Conservation (phyloP, 1,140 invertebrate species). For the Zaprionus ornatus region DNA sequence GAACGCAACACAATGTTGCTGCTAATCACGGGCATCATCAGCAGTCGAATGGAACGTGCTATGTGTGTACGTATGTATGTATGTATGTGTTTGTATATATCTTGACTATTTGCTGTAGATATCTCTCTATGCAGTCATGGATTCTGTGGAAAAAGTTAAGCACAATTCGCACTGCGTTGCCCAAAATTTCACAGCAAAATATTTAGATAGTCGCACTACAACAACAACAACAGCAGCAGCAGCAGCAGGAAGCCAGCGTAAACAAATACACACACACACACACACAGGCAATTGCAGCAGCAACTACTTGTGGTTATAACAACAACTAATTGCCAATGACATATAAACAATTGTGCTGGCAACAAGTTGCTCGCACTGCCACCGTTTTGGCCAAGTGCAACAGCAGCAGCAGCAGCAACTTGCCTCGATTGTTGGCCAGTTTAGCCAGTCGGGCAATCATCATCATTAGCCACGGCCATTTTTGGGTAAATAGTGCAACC, state of each 20-base stretch:
- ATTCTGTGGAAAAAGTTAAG: conserved; percentile 14
- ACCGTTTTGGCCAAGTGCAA: conserved; percentile 57
- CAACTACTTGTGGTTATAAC: conserved; percentile 40
- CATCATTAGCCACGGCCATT: conserved; percentile 80
- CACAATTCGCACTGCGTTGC: not conserved
- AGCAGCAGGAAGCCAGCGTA: conserved; percentile 28
- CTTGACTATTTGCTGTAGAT: not conserved
- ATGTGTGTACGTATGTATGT: not conserved
- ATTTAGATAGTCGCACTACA: conserved; percentile 32
- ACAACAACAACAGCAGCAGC: not conserved
- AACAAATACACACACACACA: conserved; percentile 19
- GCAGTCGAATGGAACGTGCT: conserved; percentile 12
- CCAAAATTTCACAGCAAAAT: conserved; percentile 40
- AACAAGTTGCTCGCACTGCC: conserved; percentile 52
- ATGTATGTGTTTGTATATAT: not conserved
- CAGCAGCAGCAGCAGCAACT: conserved; percentile 46
- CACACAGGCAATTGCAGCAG: conserved; percentile 5
- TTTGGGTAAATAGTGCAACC: conserved; percentile 82
- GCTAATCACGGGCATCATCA: conserved; percentile 8
- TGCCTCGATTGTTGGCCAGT: conserved; percentile 39
- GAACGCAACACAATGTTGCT: conserved; percentile 4
- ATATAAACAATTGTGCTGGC: conserved; percentile 67
- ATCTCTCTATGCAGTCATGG: not conserved
- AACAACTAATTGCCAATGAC: conserved; percentile 79
- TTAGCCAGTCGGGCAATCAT: conserved; percentile 62